Evolutionary conservation across 2,113 vertebrate species (phyloP), one percentile per base, ranked within the genome.

Genomic region (Gymnorhina tibicen): DNA sequence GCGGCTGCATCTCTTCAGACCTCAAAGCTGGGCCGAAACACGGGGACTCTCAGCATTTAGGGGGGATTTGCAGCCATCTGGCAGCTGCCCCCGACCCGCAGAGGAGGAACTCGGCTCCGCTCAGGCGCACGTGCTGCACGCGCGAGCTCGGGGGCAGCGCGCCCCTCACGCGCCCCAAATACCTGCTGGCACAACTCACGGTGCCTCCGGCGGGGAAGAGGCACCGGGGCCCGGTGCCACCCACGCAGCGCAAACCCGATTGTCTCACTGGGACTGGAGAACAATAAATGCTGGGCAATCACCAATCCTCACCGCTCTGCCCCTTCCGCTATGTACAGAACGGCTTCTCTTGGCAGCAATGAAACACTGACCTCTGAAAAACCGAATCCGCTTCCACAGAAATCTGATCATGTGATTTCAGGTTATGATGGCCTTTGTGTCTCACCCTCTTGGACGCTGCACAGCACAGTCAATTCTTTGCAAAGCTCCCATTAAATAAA

Each of bases 171-270:
- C 24, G 1, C 16, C 16, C 47, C 64, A 11, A 60, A 21, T 2
- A 32, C 3, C 12, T 1, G 4, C 2, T 8, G 6, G 11, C 50
- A 55, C 2, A 1, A 41, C n/a, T 28, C 39, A 16, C 1, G 8
- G n/a, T 5, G 8, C 5, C 52, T 52, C 69, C 23, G 1, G 5
- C 27, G 47, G 16, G 41, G 9, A 56, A 7, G 16, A 28, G 6
- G 7, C 63, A 44, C 6, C 64, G 22, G 18, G 64, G 30, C 14
- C 20, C 47, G 6, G 15, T 1, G 28, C 15, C 35, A 35, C 9
- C 32, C 20, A 11, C 3, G 19, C 32, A 18, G 12, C 8, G 26
- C 23, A 30, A 52, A 46, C 27, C 33, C 7, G 44, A 4, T 7
- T 15, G 30, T 11, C 49, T 4, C 53, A 28, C 28, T 11, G 30